Evolutionary conservation across 2,113 vertebrate species (phyloP).

Genomic region (Talpa occidentalis): DNA sequence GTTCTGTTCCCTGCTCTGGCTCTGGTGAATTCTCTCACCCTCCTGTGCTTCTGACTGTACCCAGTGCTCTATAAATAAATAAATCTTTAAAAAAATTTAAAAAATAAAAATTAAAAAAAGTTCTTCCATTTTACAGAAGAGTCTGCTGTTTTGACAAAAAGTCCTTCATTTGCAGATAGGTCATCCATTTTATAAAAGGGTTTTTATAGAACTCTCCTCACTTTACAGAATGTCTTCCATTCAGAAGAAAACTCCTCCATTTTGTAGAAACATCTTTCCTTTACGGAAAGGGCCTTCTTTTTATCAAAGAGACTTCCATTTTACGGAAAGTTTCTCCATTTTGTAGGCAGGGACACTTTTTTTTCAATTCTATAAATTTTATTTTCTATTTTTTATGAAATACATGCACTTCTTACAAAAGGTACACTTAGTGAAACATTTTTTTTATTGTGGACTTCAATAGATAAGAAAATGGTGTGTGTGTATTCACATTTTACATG

Average conservation of each 20-base stretch:
- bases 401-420: not conserved
- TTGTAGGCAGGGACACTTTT: not conserved
- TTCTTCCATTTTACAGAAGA: constrained; percentile 10
- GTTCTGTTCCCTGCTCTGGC: too few relatives aligned
- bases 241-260: constrained; percentile 18
- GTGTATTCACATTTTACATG: not conserved
- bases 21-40: too few relatives aligned
- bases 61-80: too few relatives aligned
- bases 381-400: too few relatives aligned
- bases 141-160: not conserved
- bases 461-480: not conserved
- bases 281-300: constrained; percentile 36
- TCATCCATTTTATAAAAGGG: constrained; percentile 39
- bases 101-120: not conserved
- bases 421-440: not conserved
- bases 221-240: not conserved
- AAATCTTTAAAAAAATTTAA: too few relatives aligned
- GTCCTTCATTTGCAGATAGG: not conserved
- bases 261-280: constrained; percentile 43
- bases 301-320: not conserved
- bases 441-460: not conserved
- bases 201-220: constrained; percentile 24
- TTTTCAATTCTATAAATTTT: not conserved
- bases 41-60: too few relatives aligned
- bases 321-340: constrained; percentile 13